A percentile compares a stretch with the other conserved stretches of the same genome.
phyloP scores from a whole-genome alignment of 1,140 invertebrate genomes.

The Papilio machaon region DNA sequence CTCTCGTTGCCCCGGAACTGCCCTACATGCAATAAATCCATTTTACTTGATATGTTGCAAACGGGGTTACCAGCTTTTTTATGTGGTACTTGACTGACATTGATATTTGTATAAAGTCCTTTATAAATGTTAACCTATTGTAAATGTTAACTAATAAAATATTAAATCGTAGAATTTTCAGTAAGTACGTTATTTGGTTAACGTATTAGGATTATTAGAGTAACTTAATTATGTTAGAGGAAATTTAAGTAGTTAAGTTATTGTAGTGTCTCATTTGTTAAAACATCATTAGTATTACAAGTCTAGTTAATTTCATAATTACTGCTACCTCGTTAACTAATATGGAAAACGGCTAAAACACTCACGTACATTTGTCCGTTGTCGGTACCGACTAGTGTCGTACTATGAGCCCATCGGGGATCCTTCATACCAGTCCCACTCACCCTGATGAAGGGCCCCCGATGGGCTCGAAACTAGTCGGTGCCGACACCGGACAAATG shows the following conservation, averaged over 20 bases:
- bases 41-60: neutral
- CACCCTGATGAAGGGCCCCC: too few relatives aligned
- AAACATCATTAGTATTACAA: neutral
- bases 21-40: slow-evolving; percentile 50
- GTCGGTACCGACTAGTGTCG: too few relatives aligned
- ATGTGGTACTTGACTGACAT: neutral
- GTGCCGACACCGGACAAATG: too few relatives aligned
- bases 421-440: too few relatives aligned
- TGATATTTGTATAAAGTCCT: neutral
- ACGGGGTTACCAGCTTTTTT: slow-evolving; percentile 10
- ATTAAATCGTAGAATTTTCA: neutral
- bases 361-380: too few relatives aligned
- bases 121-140: neutral
- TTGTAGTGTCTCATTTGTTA: neutral
- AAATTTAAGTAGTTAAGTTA: neutral
- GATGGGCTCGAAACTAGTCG: too few relatives aligned
- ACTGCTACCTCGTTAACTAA: neutral
- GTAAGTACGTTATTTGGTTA: neutral
- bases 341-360: too few relatives aligned
- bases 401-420: too few relatives aligned
- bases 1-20: slow-evolving; percentile 57
- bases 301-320: neutral
- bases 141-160: neutral
- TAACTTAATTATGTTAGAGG: neutral
- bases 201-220: neutral